These are phyloP conservation scores for Gymnopithys bicolor DNA, from an alignment of 2,797 vertebrate species.

Conservation along the genomic window DNA sequence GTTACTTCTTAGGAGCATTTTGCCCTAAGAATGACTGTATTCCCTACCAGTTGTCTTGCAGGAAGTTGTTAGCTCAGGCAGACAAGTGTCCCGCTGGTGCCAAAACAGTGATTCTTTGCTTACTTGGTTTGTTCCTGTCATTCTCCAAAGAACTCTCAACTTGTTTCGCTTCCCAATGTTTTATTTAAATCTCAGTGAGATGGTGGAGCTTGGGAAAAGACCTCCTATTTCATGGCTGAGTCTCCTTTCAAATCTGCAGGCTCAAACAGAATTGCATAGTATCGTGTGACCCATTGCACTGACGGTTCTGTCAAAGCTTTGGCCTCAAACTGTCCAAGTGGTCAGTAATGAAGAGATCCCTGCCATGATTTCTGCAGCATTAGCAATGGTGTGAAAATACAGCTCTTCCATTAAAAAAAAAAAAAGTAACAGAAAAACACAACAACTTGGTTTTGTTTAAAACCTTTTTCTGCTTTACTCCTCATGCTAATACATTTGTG, in stretches of 20 bases:
- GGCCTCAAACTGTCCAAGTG: not conserved
- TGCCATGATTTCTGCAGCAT: not conserved
- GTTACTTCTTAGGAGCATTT: not conserved
- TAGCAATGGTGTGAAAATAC: not conserved
- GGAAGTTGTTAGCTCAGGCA: not conserved
- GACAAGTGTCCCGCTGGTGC: not conserved
- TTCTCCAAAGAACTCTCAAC: slow-evolving; percentile 59
- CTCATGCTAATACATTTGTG: slow-evolving; percentile 47
- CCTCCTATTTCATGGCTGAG: slow-evolving; percentile 56
- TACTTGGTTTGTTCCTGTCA: slow-evolving; percentile 44
- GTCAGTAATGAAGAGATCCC: slow-evolving; percentile 10
- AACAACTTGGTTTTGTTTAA: slow-evolving; percentile 52
- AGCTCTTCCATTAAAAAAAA: not conserved
- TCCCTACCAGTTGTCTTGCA: not conserved
- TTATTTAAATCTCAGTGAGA: slow-evolving; percentile 72
- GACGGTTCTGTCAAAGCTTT: slow-evolving; percentile 44
- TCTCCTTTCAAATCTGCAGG: slow-evolving; percentile 68
- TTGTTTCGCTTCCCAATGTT: slow-evolving; percentile 66
- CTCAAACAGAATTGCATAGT: slow-evolving; percentile 71
- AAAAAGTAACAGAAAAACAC: not conserved
- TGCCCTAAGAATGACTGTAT: not conserved
- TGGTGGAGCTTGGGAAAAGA: slow-evolving; percentile 49
- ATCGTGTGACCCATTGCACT: slow-evolving; percentile 57
- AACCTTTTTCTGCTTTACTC: slow-evolving; percentile 16
- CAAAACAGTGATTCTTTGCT: slow-evolving; percentile 53